A percentile compares a stretch with the other conserved stretches of the same genome.
Conservation (phyloP, 2,797 vertebrate species). For the Benthosema pterotum region DNA sequence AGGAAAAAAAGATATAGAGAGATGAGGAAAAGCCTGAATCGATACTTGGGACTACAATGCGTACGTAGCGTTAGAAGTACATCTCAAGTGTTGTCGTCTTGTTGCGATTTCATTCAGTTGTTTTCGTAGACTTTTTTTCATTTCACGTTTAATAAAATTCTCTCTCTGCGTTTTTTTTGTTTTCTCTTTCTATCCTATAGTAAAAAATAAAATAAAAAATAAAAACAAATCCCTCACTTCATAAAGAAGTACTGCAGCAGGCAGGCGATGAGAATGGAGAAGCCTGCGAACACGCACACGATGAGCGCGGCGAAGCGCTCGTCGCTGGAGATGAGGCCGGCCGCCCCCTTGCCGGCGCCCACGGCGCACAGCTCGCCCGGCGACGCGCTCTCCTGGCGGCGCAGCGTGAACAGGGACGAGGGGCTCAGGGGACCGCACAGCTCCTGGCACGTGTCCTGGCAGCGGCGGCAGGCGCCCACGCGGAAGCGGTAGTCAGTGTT, state of each 20-base stretch:
- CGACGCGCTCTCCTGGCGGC: constrained; percentile 79
- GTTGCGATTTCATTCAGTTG: constrained; percentile 68
- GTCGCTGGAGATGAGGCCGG: constrained; percentile 89
- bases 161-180: constrained; percentile 58
- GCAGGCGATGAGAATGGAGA: constrained; percentile 95
- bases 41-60: constrained; percentile 56
- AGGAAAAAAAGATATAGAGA: constrained; percentile 21
- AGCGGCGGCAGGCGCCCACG: constrained; percentile 92
- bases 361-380: constrained; percentile 76
- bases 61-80: constrained; percentile 85
- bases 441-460: constrained; percentile 92
- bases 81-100: constrained; percentile 76
- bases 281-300: constrained; percentile 89
- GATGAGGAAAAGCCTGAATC: constrained; percentile 58
- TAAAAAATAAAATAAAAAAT: constrained; percentile 24
- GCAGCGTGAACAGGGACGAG: constrained; percentile 87
- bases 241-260: constrained; percentile 98
- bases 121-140: constrained; percentile 58
- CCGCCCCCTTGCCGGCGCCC: constrained; percentile 78
- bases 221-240: constrained; percentile 85
- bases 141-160: constrained; percentile 38
- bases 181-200: constrained; percentile 77
- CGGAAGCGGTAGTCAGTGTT: constrained; percentile 98
- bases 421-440: constrained; percentile 94
- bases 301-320: constrained; percentile 95